Base-by-base conservation (phyloP, 2,113 vertebrate genomes). In the Syrrhaptes paradoxus region DNA sequence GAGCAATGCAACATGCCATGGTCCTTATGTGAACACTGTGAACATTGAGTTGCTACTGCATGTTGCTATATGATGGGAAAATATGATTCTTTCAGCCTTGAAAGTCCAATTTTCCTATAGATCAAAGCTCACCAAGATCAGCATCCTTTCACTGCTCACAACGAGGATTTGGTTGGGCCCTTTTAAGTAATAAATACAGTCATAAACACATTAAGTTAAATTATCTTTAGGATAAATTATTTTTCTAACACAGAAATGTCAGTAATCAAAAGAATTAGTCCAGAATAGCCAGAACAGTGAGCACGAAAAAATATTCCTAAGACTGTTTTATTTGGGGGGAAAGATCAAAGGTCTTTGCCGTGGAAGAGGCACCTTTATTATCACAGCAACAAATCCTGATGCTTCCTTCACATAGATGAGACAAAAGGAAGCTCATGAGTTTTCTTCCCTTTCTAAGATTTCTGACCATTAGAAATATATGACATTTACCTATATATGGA, bases 81-180 rank as follows among this genome's bases (percentile, higher is more conserved):
- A 77, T 36, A 57, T 7, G 4, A 29, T 73, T 95, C 28, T 77
- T 77, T 89, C 58, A 63, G 12, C 8, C 28, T 28, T 85, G 28
- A 79, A 78, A 45, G 10, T 24, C 19, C 8, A 38, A 31, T 89
- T 78, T 34, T 59, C 13, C 45, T 11, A 12, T 13, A 55, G 29
- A 11, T 67, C 38, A 77, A 92, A 74, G 14, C 22, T 87, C 25
- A 49, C 14, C 13, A 57, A 73, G 36, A 31, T 29, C 28, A n/a
- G 81, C 22, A 7, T 48, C 22, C 11, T 81, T 93, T 75, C 9
- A 72, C 26, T 76, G 52, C 26, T 67, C 13, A 45, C 13, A 52
- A 11, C 2, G 4, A 86, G 7, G 17, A 65, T 57, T 71, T 2
- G 0, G 7, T 61, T 31, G 6, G 31, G 16, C 5, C 8, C 4